Evolutionary conservation across 2,113 vertebrate genomes (phyloP).

Genomic region (Pogonocichla stellata): DNA sequence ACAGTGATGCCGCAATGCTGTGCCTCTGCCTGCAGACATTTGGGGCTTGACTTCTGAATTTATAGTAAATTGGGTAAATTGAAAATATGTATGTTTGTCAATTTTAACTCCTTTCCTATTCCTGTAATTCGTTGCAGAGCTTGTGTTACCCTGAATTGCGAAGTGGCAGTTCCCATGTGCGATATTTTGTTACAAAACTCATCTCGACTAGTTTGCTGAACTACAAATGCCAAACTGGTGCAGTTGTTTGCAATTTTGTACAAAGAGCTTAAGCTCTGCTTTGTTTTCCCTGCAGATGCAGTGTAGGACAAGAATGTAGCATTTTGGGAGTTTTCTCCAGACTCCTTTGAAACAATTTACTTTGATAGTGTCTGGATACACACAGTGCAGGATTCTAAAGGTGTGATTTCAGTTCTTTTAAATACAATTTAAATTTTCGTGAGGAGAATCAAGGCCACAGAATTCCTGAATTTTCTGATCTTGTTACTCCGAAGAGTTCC

Average conservation of each 20-base stretch:
- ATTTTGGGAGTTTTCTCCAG: neutral
- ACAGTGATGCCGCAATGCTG: neutral
- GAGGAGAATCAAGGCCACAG: neutral
- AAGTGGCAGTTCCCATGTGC: neutral
- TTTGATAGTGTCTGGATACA: neutral
- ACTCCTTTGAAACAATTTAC: neutral
- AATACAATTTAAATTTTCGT: neutral
- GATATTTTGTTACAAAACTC: neutral
- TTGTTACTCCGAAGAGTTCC: neutral
- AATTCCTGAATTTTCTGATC: neutral
- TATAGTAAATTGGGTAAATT: neutral
- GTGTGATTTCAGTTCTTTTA: neutral
- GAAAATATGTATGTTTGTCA: neutral
- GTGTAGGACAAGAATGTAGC: neutral
- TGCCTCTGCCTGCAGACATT: neutral
- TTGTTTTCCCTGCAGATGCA: neutral
- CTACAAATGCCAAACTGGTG: neutral
- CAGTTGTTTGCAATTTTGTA: neutral
- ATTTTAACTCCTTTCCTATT: neutral
- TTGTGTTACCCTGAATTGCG: neutral
- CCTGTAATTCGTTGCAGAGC: neutral
- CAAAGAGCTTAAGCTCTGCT: neutral
- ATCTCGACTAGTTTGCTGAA: neutral
- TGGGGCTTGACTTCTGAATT: neutral
- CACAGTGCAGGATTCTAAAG: neutral